Conservation (phyloP, 2,888 invertebrate genomes). For the Loripinus fragilis region DNA sequence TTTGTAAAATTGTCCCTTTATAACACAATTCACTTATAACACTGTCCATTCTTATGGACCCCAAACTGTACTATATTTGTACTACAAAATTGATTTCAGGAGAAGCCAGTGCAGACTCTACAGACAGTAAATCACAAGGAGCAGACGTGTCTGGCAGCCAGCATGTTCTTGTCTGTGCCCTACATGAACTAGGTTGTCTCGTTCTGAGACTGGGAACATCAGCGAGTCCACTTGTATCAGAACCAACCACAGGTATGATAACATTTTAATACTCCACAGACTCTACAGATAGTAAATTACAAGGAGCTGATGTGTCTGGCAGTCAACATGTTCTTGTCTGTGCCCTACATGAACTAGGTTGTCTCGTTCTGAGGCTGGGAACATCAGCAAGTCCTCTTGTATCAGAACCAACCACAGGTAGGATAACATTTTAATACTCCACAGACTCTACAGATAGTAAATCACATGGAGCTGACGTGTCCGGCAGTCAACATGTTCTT, state of each 20-base stretch:
- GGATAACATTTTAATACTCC: too few relatives aligned
- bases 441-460: conserved; percentile 73
- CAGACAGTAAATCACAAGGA: conserved; percentile 70
- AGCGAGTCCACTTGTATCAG: conserved; percentile 94
- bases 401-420: conserved; percentile 93
- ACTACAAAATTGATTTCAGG: conserved; percentile 62
- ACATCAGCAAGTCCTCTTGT: conserved; percentile 96
- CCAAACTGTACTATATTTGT: too few relatives aligned
- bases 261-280: too few relatives aligned
- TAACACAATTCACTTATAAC: too few relatives aligned
- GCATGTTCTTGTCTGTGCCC: conserved; percentile 89
- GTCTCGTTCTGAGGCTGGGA: conserved; percentile 94
- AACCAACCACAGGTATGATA: conserved; percentile 90
- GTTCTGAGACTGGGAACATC: conserved; percentile 97
- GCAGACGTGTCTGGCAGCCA: conserved; percentile 78
- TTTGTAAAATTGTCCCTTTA: too few relatives aligned
- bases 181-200: conserved; percentile 96
- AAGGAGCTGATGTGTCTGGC: conserved; percentile 70
- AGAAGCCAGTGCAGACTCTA: conserved; percentile 73
- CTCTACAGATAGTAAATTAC: conserved; percentile 69
- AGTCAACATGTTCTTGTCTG: conserved; percentile 87
- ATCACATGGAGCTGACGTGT: conserved; percentile 66
- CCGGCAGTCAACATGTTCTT: conserved; percentile 81
- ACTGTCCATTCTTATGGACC: too few relatives aligned
- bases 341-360: conserved; percentile 96